phyloP scores from a whole-genome alignment of 2,797 vertebrate genomes.

The Cynopterus sphinx region DNA sequence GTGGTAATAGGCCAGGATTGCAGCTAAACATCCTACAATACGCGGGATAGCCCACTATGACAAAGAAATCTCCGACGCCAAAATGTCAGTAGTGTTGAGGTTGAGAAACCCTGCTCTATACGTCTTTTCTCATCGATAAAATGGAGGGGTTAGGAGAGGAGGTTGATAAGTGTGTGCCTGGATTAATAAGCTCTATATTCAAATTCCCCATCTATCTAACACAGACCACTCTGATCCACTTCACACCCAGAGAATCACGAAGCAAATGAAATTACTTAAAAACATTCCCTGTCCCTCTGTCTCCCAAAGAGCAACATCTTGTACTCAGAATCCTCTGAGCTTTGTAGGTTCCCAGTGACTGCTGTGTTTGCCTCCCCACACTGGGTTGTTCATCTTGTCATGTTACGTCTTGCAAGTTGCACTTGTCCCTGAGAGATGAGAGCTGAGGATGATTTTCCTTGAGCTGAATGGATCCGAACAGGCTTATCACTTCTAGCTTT shows the following conservation, averaged over 20 bases:
- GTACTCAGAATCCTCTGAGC: neutral
- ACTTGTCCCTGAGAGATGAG: neutral
- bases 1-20: neutral
- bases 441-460: neutral
- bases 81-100: neutral
- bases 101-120: neutral
- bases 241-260: neutral
- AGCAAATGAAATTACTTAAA: neutral
- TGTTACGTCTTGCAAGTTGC: neutral
- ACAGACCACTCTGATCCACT: neutral
- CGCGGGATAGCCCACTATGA: neutral
- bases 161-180: neutral
- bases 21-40: neutral
- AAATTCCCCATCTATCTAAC: neutral
- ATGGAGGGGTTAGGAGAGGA: neutral
- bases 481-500: neutral
- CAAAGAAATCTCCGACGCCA: neutral
- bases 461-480: neutral
- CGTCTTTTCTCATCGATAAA: neutral
- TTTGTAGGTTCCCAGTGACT: neutral
- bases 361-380: neutral
- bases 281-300: neutral
- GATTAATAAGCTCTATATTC: neutral
- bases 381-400: neutral
- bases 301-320: neutral